phyloP scores from a whole-genome alignment of 2,888 invertebrate genomes.

The Calliopum simillimum region DNA sequence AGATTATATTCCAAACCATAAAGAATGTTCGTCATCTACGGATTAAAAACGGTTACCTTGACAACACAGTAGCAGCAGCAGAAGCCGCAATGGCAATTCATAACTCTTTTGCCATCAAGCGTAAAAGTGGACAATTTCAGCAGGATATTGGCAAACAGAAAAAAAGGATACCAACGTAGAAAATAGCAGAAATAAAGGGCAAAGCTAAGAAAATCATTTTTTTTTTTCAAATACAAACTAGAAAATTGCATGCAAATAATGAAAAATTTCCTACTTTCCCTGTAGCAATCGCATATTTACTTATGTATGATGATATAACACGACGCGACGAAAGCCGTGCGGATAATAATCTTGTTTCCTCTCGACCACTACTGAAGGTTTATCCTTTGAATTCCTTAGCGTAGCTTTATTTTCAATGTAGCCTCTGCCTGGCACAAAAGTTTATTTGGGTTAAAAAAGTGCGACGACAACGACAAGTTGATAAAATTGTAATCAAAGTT shows the following conservation, averaged over 20 bases:
- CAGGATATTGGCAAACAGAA: background rate
- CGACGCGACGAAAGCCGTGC: too few relatives aligned
- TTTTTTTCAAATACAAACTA: slow-evolving; percentile 12
- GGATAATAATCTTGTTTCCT: background rate
- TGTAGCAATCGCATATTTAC: background rate
- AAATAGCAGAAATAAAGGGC: too few relatives aligned
- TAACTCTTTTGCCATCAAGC: slow-evolving; percentile 20
- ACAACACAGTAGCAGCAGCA: background rate
- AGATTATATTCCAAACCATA: too few relatives aligned
- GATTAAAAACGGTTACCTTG: background rate
- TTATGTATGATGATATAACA: background rate
- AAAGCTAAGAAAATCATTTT: background rate
- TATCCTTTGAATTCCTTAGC: too few relatives aligned
- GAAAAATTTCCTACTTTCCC: background rate
- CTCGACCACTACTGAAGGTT: background rate
- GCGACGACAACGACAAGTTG: background rate
- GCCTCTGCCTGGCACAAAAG: background rate
- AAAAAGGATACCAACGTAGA: too few relatives aligned
- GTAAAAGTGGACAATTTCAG: slow-evolving; percentile 16
- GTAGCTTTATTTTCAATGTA: background rate
- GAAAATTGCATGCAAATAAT: background rate
- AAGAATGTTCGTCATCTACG: too few relatives aligned
- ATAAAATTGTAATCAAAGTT: slow-evolving; percentile 17
- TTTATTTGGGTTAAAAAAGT: slow-evolving; percentile 11
- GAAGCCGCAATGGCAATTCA: background rate